Conservation (phyloP, 2,797 vertebrate species). For the Syngnathus rostellatus region DNA sequence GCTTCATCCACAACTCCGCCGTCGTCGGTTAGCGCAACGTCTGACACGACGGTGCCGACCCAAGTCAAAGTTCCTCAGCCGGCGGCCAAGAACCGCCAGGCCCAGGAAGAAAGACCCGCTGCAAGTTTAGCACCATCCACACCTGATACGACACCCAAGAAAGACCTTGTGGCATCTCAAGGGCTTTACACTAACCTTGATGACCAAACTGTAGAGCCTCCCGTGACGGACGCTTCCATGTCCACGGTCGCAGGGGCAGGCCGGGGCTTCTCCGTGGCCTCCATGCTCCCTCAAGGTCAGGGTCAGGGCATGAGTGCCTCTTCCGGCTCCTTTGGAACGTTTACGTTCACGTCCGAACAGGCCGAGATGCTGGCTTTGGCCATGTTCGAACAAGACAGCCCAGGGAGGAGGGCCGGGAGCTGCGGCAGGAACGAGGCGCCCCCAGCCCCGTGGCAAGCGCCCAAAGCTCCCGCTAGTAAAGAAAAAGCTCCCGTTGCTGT, state of each 20-base stretch:
- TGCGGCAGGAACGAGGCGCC: slow-evolving; percentile 55
- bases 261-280: slow-evolving; percentile 91
- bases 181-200: slow-evolving; percentile 77
- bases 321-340: slow-evolving; percentile 75
- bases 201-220: slow-evolving; percentile 70
- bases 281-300: slow-evolving; percentile 86
- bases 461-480: slow-evolving; percentile 51
- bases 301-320: slow-evolving; percentile 68
- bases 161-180: slow-evolving; percentile 66
- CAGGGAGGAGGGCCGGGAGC: slow-evolving; percentile 57
- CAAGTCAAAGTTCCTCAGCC: slow-evolving; percentile 44
- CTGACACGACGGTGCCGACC: slow-evolving; percentile 34
- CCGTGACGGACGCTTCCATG: slow-evolving; percentile 81
- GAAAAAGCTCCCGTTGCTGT: slow-evolving; percentile 47
- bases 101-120: slow-evolving; percentile 37
- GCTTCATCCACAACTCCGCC: slow-evolving; percentile 14
- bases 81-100: slow-evolving; percentile 34
- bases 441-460: slow-evolving; percentile 64
- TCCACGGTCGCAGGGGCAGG: slow-evolving; percentile 78
- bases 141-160: slow-evolving; percentile 60
- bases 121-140: slow-evolving; percentile 32
- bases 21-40: slow-evolving; percentile 26
- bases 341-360: slow-evolving; percentile 85
- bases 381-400: slow-evolving; percentile 88
- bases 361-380: slow-evolving; percentile 91